Evolutionary conservation across 2,797 vertebrate genomes (phyloP), one percentile per base, ranked within the genome.

Genomic region (Acipenser oxyrinchus): DNA sequence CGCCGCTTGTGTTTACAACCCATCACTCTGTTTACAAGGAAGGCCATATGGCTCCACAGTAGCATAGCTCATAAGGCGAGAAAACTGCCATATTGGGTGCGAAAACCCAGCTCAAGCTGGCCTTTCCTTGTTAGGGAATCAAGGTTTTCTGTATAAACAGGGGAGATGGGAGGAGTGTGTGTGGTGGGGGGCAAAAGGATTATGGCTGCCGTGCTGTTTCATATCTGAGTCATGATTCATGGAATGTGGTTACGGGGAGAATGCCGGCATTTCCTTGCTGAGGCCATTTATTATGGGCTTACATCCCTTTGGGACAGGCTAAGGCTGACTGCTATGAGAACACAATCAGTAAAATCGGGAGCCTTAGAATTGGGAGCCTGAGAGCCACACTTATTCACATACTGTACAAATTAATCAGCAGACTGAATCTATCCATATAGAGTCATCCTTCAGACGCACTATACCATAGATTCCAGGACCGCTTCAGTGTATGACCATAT

Each of bases 121-220:
- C 76, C 77, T 88, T 87, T 81, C 89, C 89, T 89, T 91, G 83
- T 90, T 90, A 89, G 88, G 88, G 85, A 90, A 83, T 84, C 59
- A 66, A 71, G 76, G 79, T 77, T 79, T 75, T 63, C 69, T 83
- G 75, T 72, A 79, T 88, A 88, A 88, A 88, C 87, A 88, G 70
- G 78, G 67, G 23, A 37, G 10, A 67, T 53, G 58, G 66, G 64
- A 49, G 53, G 64, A 52, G 55, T 65, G 62, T 48, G 61, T 51
- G 66, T 59, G 57, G 37, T 53, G 50, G 60, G 61, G 64, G 18
- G 1, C 48, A 49, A 59, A 66, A 68, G 52, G 64, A 66, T 66
- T 55, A 69, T 68, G 72, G 61, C 1, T 49, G 57, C 61, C 68
- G 18, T 69, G 67, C 67, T 48, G n/a, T 70, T 65, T 71, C 67